Base-by-base conservation (phyloP, 1,140 invertebrate genomes). In the Brachionus koreanus region DNA sequence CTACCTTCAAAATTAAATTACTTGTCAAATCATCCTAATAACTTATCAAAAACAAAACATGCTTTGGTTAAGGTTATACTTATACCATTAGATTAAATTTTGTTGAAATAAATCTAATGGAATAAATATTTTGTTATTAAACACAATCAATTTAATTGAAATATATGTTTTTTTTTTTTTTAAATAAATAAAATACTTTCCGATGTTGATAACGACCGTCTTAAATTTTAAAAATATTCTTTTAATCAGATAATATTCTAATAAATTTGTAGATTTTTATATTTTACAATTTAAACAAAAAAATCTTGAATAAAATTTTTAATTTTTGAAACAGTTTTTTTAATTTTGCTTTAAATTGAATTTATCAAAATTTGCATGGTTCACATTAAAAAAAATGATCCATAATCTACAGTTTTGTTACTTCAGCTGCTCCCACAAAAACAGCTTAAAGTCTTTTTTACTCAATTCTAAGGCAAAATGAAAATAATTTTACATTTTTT, bases 141-240 rank as follows among this genome's bases (percentile, higher is more conserved):
- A 25, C 0, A 35, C 25, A 74, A 74, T 74, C 69, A 74, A 74
- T 74, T 46, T 25, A 74, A 74, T 74, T 74, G 69, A 74, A 74
- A 72, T 39, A 3, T 42, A 39, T 39, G 16, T 72, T 72, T 23
- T 0, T 37, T 16, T 65, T 35, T 25, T 63, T n/a, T n/a, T n/a
- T n/a, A n/a, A n/a, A 5, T 46, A n/a, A 4, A 13, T 49, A 13
- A 12, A 16, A 49, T 49, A 49, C 19, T 52, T 57, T 57, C 49
- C 49, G 49, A 57, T 57, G 49, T 57, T 16, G 49, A 57, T 57
- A 57, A 57, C 49, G 49, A 23, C 49, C 49, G 49, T 57, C 49
- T 57, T 9, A 9, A 25, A 57, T 57, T 57, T 19, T 19, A 57
- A 25, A 57, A 57, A 1, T 49, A 49, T 49, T 49, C 43, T 46